Evolutionary conservation across 2,113 vertebrate species (phyloP).

Genomic region (Petromus typicus): DNA sequence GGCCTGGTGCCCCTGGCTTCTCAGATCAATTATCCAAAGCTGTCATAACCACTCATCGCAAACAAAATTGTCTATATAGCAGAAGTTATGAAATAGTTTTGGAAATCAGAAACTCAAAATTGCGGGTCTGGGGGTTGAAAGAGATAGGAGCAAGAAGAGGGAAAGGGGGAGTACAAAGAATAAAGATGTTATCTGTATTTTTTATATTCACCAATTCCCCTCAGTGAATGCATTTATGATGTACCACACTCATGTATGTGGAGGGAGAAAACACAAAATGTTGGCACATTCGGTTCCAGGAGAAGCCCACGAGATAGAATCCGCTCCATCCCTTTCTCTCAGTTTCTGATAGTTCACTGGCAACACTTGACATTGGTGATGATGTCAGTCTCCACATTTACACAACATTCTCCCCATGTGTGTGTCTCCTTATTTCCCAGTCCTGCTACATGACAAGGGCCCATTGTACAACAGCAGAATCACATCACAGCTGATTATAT

Average conservation of each 20-base stretch:
- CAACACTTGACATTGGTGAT: neutral
- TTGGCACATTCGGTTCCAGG: neutral
- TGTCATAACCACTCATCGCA: neutral
- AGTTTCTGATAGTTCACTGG: neutral
- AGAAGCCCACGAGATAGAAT: neutral
- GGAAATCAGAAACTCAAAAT: neutral
- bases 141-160: neutral
- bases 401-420: neutral
- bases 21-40: neutral
- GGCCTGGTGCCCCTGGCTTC: neutral
- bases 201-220: neutral
- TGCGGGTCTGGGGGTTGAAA: neutral
- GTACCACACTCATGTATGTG: neutral
- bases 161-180: neutral
- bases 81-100: neutral
- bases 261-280: neutral
- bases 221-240: neutral
- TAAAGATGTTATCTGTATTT: neutral
- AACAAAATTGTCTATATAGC: neutral
- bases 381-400: neutral
- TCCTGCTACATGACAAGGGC: neutral
- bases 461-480: neutral
- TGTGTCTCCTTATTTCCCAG: neutral
- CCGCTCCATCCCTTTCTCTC: neutral
- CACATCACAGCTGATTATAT: neutral